These are phyloP conservation scores for Falco peregrinus DNA, from an alignment of 2,797 vertebrate species.

Conservation along the genomic window DNA sequence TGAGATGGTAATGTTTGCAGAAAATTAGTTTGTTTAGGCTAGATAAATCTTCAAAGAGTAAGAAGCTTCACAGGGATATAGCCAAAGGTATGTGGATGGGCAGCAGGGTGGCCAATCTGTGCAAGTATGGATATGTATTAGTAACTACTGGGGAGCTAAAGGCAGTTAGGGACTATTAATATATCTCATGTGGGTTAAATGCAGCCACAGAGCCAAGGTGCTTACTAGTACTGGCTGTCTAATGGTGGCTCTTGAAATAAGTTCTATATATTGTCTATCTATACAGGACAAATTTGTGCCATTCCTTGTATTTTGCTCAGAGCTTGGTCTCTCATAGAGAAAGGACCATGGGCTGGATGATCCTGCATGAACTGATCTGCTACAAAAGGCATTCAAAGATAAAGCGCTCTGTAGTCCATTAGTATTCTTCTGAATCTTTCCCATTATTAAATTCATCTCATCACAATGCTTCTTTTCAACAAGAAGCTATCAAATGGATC, in stretches of 20 bases:
- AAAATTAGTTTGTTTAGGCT: neutral
- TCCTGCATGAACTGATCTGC: neutral
- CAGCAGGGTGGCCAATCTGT: neutral
- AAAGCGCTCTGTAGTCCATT: neutral
- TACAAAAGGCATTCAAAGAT: neutral
- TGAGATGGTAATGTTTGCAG: neutral
- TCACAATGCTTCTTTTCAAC: conserved; percentile 43
- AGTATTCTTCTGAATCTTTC: neutral
- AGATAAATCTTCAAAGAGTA: neutral
- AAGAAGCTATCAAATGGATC: conserved; percentile 29
- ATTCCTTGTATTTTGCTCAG: neutral
- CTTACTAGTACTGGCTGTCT: neutral
- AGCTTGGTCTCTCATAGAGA: neutral
- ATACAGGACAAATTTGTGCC: neutral
- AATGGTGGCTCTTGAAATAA: neutral
- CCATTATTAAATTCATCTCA: neutral
- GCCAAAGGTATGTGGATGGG: neutral
- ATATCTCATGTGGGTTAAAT: neutral
- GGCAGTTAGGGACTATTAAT: neutral
- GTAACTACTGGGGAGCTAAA: neutral
- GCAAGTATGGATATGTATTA: neutral
- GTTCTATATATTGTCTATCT: neutral
- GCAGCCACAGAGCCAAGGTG: neutral
- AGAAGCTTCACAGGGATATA: neutral
- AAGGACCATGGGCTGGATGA: neutral